phyloP scores from a whole-genome alignment of 1,140 invertebrate species.

The Drosophila arawakana region DNA sequence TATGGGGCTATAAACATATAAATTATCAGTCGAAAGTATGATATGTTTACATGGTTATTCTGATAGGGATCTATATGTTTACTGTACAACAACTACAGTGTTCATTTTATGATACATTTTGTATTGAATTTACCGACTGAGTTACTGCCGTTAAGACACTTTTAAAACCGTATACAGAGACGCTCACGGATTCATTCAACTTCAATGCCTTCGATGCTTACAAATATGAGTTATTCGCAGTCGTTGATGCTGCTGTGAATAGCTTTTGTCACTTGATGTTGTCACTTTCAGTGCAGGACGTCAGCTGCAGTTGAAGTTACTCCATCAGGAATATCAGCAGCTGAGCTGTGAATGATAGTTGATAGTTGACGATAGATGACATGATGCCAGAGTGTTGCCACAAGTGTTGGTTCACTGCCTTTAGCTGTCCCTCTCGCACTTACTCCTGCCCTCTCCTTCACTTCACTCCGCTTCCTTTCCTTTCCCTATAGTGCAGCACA shows the following conservation, averaged over 20 bases:
- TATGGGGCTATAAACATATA: no score
- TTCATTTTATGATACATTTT: no score
- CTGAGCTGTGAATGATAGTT: slow-evolving; percentile 46
- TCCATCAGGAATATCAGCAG: slow-evolving; percentile 35
- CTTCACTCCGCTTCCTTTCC: no score
- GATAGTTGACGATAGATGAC: slow-evolving; percentile 7
- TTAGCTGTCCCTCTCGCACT: neutral
- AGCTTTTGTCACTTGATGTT: slow-evolving; percentile 27
- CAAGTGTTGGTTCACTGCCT: neutral
- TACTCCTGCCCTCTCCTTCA: neutral
- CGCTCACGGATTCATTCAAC: no score
- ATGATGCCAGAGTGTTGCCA: slow-evolving; percentile 20
- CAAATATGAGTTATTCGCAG: slow-evolving; percentile 12
- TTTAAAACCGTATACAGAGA: slow-evolving; percentile 4
- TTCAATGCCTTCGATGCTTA: neutral
- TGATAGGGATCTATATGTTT: no score
- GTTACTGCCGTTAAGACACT: neutral
- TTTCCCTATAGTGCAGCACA: no score
- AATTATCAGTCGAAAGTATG: no score
- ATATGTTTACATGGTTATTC: no score
- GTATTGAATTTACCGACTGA: no score
- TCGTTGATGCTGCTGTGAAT: slow-evolving; percentile 12
- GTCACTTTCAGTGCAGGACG: neutral
- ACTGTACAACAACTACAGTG: no score
- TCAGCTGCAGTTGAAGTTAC: slow-evolving; percentile 26